Conservation (phyloP, 2,113 vertebrate species). For the Corythoichthys haematopterus region DNA sequence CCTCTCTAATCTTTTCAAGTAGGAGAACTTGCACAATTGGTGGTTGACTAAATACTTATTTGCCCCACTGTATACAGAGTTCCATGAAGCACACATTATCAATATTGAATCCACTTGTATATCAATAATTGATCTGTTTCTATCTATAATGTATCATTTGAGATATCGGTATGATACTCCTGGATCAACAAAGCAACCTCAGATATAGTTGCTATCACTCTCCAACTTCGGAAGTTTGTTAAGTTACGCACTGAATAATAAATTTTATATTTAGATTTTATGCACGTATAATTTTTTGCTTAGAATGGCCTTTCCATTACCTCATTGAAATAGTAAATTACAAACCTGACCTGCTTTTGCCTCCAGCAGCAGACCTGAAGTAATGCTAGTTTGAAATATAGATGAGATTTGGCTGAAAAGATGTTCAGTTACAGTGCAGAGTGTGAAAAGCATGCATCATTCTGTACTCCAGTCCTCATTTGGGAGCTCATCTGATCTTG, state of each 20-base stretch:
- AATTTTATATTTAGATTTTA: not conserved
- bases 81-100: too few relatives aligned
- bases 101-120: not conserved
- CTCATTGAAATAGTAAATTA: not conserved
- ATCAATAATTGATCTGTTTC: not conserved
- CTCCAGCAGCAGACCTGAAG: conserved; percentile 57
- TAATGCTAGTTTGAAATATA: conserved; percentile 59
- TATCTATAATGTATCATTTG: not conserved
- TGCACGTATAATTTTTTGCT: not conserved
- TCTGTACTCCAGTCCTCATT: not conserved
- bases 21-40: too few relatives aligned
- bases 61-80: too few relatives aligned
- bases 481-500: not conserved
- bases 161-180: not conserved
- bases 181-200: not conserved
- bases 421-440: not conserved
- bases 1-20: too few relatives aligned
- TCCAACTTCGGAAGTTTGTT: not conserved
- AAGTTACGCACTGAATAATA: not conserved
- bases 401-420: conserved; percentile 32
- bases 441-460: not conserved
- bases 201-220: not conserved
- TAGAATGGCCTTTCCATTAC: not conserved
- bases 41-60: too few relatives aligned
- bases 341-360: conserved; percentile 14